phyloP scores from a whole-genome alignment of 2,113 vertebrate genomes.

The Chelonoidis abingdonii region DNA sequence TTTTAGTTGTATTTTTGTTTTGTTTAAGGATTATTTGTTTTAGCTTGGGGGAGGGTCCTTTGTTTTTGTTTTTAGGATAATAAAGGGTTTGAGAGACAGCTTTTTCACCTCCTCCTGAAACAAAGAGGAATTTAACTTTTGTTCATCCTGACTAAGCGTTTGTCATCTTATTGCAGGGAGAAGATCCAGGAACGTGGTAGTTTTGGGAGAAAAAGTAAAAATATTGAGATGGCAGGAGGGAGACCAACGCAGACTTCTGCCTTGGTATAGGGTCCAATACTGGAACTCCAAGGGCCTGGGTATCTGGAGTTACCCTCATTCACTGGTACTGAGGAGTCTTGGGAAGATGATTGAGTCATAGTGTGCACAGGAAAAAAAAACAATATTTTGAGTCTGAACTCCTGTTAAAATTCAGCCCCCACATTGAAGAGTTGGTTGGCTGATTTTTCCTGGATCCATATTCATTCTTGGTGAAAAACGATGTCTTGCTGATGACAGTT shows the following conservation, averaged over 20 bases:
- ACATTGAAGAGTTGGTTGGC: not conserved
- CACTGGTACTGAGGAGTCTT: not conserved
- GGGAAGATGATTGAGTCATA: not conserved
- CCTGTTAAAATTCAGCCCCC: not conserved
- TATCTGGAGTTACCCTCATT: not conserved
- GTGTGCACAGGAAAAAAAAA: not conserved
- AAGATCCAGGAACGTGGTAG: fast-evolving
- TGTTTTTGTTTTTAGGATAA: too few relatives aligned
- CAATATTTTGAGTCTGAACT: not conserved
- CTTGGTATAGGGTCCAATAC: not conserved
- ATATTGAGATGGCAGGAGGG: not conserved
- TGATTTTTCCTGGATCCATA: not conserved
- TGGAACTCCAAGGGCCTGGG: not conserved
- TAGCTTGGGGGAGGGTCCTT: not conserved
- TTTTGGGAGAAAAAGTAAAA: not conserved
- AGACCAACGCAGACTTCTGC: not conserved
- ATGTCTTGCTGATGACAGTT: not conserved
- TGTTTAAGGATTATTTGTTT: not conserved
- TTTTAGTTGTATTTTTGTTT: not conserved
- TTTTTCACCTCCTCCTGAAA: not conserved
- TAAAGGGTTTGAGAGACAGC: not conserved
- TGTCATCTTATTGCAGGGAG: not conserved
- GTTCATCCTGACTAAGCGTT: fast-evolving
- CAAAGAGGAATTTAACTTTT: not conserved
- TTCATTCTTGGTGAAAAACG: not conserved